Base-by-base conservation (phyloP, 2,797 vertebrate genomes). In the Lutjanus argentimaculatus region DNA sequence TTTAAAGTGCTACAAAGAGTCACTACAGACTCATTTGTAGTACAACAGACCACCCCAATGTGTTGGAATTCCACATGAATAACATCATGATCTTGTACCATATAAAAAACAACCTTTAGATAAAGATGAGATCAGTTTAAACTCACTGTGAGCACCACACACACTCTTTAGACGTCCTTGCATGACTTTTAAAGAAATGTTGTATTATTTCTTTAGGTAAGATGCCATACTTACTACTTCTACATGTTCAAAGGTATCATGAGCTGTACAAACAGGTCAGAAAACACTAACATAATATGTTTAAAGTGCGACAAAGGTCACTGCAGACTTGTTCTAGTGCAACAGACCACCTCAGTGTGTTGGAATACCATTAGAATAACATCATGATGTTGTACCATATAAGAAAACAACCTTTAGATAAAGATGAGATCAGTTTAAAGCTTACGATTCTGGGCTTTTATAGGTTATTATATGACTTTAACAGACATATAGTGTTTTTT, bases 331-430 rank as follows among this genome's bases (percentile, higher is more conserved):
- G n/a, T 45, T n/a, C 9, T 15, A 21, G 21, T 10, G 3, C 8
- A 62, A n/a, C 25, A 40, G 4, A 36, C 4, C 21, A 21, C 9
- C 16, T 43, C 17, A 19, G 17, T 15, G 49, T 21, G 45, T 59
- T 13, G 6, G 7, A 36, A 70, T 67, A 74, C 46, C 53, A 51
- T 59, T 19, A 25, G 4, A 56, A 66, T 62, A 46, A 25, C 55
- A 59, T 45, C 42, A 55, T 68, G 19, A 19, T 49, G 10, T 13
- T 63, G 2, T 14, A 7, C 30, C 14, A 55, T 49, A 6, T 2
- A 14, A 68, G 30, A 65, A 62, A 63, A 73, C 36, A 12, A 45
- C n/a, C 2, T 69, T 61, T 42, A 58, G 10, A 64, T 68, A 4
- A 49, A 16, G 17, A 56, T 8, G 3, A 15, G 17, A 48, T 42